Evolutionary conservation across 2,888 invertebrate genomes (phyloP), one percentile per base, ranked within the genome.

Genomic region (Mythimna ferrago): DNA sequence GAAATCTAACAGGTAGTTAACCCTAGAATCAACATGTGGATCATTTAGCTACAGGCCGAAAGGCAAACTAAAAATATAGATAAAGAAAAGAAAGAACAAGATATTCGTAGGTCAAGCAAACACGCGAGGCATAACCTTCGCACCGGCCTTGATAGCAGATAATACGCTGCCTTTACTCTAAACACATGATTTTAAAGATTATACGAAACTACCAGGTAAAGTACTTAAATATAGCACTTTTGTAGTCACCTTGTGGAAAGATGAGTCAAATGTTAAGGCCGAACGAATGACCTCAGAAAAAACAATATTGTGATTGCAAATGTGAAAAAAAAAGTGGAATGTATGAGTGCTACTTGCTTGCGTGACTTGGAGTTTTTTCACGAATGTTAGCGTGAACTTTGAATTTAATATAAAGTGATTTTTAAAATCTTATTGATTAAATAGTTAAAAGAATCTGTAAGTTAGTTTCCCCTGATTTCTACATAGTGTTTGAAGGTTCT

Each of bases 221-320:
- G 16, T 61, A 58, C 44, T 66, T 64, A 56, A 60, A 38, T 61
- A 56, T 64, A 69, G 62, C 73, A 57, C 60, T 64, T 60, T 84
- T 58, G 41, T 21, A 62, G 57, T 72, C 32, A 62, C 79, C 82
- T 86, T 80, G 76, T 21, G 14, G 1, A n/a, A 60, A 75, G 80
- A 79, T 66, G 83, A 84, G 77, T 82, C 79, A 86, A 84, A 83
- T 73, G 82, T 81, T 71, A 77, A 83, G 85, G 86, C 72, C 80
- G 66, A 6, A 10, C 6, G 14, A 6, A 54, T n/a, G 78, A 57
- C 82, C 86, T 81, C 70, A 66, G 57, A 57, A 60, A 79, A 54
- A 73, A 63, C 35, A 67, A 71, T 63, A 80, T 61, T 82, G 68
- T 76, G 63, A 76, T 62, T 81, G 62, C 32, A 57, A 73, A 73